Percentiles rank a stretch among this genome's conserved stretches.
Evolutionary conservation across 53 echinoderm and acorn worm species (phyloP).

Genomic region (Crossaster papposus): DNA sequence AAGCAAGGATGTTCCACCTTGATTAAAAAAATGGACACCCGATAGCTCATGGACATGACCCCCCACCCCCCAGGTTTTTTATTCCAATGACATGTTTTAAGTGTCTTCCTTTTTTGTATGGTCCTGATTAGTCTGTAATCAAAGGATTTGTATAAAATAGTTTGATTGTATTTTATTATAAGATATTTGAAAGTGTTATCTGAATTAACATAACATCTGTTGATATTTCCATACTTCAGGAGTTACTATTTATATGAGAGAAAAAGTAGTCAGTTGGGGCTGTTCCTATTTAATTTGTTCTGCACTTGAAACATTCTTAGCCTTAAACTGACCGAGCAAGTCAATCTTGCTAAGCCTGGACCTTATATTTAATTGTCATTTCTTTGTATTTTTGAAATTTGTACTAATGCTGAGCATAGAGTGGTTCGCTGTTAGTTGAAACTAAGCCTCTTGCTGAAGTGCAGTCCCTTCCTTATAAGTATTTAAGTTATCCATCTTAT

Average conservation of each 20-base stretch:
- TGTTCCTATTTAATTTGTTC: constrained; percentile 65
- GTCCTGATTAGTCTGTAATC: constrained; percentile 60
- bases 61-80: constrained; percentile 22
- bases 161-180: constrained; percentile 69
- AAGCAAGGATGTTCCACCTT: constrained; percentile 51
- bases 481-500: constrained; percentile 76
- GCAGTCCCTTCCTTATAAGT: constrained; percentile 45
- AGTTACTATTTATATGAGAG: constrained; percentile 66
- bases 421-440: constrained; percentile 38
- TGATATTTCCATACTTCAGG: constrained; percentile 65
- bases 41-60: constrained; percentile 48
- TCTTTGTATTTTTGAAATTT: constrained; percentile 67
- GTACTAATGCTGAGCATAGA: constrained; percentile 71
- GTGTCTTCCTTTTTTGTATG: constrained; percentile 59
- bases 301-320: constrained; percentile 57
- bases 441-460: constrained; percentile 47
- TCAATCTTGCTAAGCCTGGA: constrained; percentile 32
- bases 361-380: constrained; percentile 58
- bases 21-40: constrained; percentile 50
- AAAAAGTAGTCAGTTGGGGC: constrained; percentile 62
- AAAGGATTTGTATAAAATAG: constrained; percentile 60
- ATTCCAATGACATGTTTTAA: constrained; percentile 38
- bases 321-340: constrained; percentile 61
- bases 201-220: constrained; percentile 64
- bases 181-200: constrained; percentile 67